Base-by-base conservation (phyloP, 1,140 invertebrate species). In the Musca vetustissima region DNA sequence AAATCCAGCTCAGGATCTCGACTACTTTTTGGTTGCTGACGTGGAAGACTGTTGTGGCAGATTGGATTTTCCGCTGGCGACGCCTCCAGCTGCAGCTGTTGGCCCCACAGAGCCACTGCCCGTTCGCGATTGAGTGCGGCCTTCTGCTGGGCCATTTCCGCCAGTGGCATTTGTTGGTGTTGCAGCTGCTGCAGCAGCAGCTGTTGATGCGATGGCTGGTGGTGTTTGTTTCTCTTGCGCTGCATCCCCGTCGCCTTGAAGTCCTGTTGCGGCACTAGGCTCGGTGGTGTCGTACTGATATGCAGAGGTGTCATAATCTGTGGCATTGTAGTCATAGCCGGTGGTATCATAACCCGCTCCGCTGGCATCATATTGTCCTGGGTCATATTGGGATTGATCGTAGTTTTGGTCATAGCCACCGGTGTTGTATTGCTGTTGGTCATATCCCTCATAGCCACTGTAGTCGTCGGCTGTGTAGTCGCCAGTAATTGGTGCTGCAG, bases 21-120 rank as follows among this genome's bases (percentile, higher is more conserved):
- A 71, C 74, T 81, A 80, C 77, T 81, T 79, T 74, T 81, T 82
- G 73, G 72, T 72, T 72, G 76, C 67, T 71, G 72, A 4, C 80
- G 79, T 15, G 81, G 81, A 66, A 77, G 80, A 70, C 80, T 82
- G 80, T 82, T 82, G 78, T 74, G 78, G 68, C 78, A 82, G 15
- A 76, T 71, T 24, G 77, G 74, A 80, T 79, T 74, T 75, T 72
- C 70, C 68, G 69, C 72, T 59, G 72, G 59, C 64, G 72, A 74
- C 22, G 71, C 70, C n/a, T 75, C 74, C 74, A 79, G 71, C 47
- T 67, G 73, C 19, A 78, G 70, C 47, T 79, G 75, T 52, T 76
- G 76, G 15, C 77, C 80, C 81, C 81, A 83, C 64, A 82, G 72
- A 50, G 73, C 77, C 72, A 48, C 76, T 73, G 81, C 81, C 55